Conservation (phyloP, 1,140 invertebrate genomes). For the Drosophila parvula region DNA sequence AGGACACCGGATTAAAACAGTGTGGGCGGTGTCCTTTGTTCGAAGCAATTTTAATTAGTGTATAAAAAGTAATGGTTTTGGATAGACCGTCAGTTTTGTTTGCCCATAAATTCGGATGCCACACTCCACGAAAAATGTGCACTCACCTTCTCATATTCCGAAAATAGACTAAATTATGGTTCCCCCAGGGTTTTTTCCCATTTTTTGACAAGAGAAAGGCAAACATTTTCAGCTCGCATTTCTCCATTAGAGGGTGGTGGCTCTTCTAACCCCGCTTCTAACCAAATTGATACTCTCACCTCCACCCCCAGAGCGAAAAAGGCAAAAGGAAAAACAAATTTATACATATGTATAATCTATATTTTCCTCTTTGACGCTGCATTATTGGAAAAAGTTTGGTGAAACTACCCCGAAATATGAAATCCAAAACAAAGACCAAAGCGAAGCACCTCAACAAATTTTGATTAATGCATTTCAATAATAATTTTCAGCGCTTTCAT, state of each 20-base stretch:
- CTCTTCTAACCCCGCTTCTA: not conserved
- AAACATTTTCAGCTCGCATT: conserved; percentile 32
- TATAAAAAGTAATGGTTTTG: conserved; percentile 38
- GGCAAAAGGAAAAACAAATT: conserved; percentile 8
- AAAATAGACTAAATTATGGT: conserved; percentile 32
- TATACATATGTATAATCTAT: conserved; percentile 18
- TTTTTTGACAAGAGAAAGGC: conserved; percentile 9
- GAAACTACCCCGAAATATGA: conserved; percentile 47
- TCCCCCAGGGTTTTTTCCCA: conserved; percentile 21
- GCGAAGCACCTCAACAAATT: conserved; percentile 51
- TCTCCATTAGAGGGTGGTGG: conserved; percentile 22
- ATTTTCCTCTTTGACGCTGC: conserved; percentile 28
- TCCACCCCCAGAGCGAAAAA: not conserved
- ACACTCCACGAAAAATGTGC: not conserved
- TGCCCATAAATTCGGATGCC: conserved; percentile 31
- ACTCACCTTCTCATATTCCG: conserved; percentile 23
- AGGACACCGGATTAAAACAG: conserved; percentile 1
- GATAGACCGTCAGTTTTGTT: conserved; percentile 21
- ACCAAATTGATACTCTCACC: conserved; percentile 24
- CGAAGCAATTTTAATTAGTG: conserved; percentile 23
- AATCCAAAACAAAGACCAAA: conserved; percentile 10
- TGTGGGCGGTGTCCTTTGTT: conserved; percentile 19
- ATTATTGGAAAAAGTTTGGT: conserved; percentile 53
- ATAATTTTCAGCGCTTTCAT: conserved; percentile 49
- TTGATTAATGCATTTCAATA: conserved; percentile 78